These are phyloP conservation scores for Cottoperca gobio DNA, from an alignment of 2,797 vertebrate species.

Conservation along the genomic window DNA sequence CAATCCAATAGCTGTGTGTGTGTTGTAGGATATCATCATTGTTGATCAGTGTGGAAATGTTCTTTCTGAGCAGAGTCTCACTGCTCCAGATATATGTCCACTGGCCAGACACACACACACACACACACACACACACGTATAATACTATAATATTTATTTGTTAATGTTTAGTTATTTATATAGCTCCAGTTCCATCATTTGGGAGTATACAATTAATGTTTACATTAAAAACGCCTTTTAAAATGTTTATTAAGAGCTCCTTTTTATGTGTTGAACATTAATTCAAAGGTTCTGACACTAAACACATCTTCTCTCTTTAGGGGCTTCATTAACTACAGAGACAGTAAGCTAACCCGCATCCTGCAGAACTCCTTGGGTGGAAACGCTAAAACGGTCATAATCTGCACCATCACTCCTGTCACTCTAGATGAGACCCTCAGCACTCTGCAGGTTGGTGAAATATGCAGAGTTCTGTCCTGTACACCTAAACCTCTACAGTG, in stretches of 20 bases:
- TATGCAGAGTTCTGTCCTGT: neutral
- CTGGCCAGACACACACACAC: too few relatives aligned
- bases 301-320: slow-evolving; percentile 57
- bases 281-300: neutral
- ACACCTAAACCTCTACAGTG: neutral
- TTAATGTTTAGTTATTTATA: too few relatives aligned
- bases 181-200: too few relatives aligned
- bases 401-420: slow-evolving; percentile 93
- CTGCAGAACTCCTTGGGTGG: slow-evolving; percentile 97
- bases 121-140: too few relatives aligned
- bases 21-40: neutral
- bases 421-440: slow-evolving; percentile 93
- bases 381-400: slow-evolving; percentile 96
- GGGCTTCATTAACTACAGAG: slow-evolving; percentile 95
- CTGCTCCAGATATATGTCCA: neutral
- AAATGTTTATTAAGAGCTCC: too few relatives aligned
- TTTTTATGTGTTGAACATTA: neutral
- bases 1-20: neutral
- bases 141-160: too few relatives aligned
- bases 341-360: slow-evolving; percentile 96
- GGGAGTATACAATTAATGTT: too few relatives aligned
- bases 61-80: too few relatives aligned
- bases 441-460: slow-evolving; percentile 91
- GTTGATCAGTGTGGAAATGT: neutral
- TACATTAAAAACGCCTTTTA: too few relatives aligned